Percentiles rank a stretch among this genome's conserved stretches.
Evolutionary conservation across 2,797 vertebrate genomes (phyloP).

Genomic region (Rhynchonycteris naso): DNA sequence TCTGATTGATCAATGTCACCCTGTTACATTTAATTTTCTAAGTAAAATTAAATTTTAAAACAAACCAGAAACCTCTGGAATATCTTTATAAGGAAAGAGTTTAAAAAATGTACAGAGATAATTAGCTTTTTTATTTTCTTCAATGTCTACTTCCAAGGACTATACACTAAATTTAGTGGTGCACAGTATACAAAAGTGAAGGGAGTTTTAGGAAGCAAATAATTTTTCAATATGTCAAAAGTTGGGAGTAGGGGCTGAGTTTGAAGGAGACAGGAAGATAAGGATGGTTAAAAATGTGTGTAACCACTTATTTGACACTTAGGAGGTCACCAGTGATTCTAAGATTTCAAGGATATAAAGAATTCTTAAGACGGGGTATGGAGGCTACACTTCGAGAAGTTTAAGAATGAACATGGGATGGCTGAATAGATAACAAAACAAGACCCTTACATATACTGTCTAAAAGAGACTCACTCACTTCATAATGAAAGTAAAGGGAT

Average conservation of each 20-base stretch:
- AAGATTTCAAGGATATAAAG: not conserved
- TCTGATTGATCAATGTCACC: too few relatives aligned
- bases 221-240: not conserved
- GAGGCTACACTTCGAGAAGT: not conserved
- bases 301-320: not conserved
- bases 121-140: not conserved
- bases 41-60: too few relatives aligned
- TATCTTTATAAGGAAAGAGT: not conserved
- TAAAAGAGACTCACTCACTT: not conserved
- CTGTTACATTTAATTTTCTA: too few relatives aligned
- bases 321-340: not conserved
- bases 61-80: not conserved
- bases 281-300: not conserved
- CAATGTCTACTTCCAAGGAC: not conserved
- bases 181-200: not conserved
- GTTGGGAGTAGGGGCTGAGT: not conserved
- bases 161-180: not conserved
- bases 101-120: not conserved
- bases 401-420: not conserved
- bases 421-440: not conserved
- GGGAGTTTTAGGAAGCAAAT: not conserved
- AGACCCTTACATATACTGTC: not conserved
- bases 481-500: not conserved
- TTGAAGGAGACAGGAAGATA: not conserved
- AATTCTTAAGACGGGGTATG: not conserved